phyloP scores from a whole-genome alignment of 2,888 invertebrate genomes.

The Drosophila meridionalis region DNA sequence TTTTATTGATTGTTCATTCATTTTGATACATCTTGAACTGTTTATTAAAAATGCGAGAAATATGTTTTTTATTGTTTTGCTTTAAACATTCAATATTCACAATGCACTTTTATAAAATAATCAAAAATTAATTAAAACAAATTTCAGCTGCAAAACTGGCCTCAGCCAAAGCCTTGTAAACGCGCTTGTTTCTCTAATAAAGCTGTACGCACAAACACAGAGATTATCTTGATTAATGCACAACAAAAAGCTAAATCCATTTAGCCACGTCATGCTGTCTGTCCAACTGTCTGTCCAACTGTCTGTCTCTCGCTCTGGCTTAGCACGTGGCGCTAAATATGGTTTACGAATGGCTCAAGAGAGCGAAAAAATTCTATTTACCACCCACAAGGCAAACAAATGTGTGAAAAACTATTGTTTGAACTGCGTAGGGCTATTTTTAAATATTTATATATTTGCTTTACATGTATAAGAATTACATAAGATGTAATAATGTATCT shows the following conservation, averaged over 20 bases:
- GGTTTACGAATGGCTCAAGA: neutral
- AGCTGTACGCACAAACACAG: neutral
- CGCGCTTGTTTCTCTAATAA: conserved; percentile 4
- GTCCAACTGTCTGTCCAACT: conserved; percentile 1
- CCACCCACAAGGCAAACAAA: conserved; percentile 8
- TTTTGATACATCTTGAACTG: neutral
- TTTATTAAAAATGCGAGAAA: neutral
- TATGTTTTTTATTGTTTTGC: neutral
- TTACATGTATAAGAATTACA: neutral
- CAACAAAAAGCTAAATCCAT: neutral
- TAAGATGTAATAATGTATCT: neutral
- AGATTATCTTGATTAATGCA: neutral
- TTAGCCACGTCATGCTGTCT: conserved; percentile 3
- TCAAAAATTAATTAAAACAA: neutral
- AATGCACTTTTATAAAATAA: neutral
- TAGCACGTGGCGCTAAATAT: conserved; percentile 18
- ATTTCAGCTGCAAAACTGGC: neutral
- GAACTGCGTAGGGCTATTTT: neutral
- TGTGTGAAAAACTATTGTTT: conserved; percentile 5
- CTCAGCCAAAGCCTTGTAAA: conserved; percentile 2
- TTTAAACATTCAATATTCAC: neutral
- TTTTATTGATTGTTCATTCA: neutral
- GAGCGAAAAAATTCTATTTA: neutral
- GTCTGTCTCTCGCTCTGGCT: neutral
- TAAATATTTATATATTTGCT: neutral